Percentiles rank a stretch among this genome's conserved stretches.
Conservation (phyloP, 2,888 invertebrate genomes). For the Caenorhabditis plicata region DNA sequence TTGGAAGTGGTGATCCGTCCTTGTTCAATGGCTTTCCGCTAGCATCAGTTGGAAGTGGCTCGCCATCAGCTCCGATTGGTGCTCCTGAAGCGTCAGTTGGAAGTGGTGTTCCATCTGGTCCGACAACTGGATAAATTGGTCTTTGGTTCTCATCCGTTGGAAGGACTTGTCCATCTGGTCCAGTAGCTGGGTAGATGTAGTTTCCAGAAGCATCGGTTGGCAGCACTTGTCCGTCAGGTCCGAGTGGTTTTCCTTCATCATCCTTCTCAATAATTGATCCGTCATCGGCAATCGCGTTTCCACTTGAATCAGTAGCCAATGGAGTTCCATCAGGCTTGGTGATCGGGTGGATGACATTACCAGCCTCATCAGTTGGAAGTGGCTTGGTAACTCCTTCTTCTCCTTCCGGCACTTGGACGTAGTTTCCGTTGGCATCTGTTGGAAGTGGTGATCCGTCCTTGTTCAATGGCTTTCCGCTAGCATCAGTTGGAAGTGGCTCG, state of each 20-base stretch:
- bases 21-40: constrained; percentile 24
- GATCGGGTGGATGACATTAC: constrained; percentile 14
- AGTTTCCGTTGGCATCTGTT: constrained; percentile 30
- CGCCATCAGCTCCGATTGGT: constrained; percentile 33
- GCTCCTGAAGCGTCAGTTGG: constrained; percentile 25
- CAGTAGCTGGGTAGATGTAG: constrained; percentile 29
- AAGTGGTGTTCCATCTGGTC: constrained; percentile 17
- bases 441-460: constrained; percentile 37
- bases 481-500: constrained; percentile 38
- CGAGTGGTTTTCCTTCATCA: constrained; percentile 29
- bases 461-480: constrained; percentile 6
- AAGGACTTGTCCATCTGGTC: constrained; percentile 23
- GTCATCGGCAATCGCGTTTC: constrained; percentile 16
- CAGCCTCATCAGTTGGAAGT: constrained; percentile 20
- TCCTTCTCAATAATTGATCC: constrained; percentile 28
- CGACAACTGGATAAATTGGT: constrained; percentile 23
- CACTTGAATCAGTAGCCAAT: constrained; percentile 23
- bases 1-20: constrained; percentile 32
- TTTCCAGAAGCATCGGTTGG: constrained; percentile 42
- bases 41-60: constrained; percentile 39
- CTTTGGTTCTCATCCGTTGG: constrained; percentile 27
- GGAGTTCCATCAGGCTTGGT: constrained; percentile 23
- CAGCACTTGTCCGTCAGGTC: constrained; percentile 17
- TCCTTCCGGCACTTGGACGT: constrained; percentile 16
- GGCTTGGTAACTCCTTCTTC: neutral